Conservation (phyloP, 2,113 vertebrate species). For the Nyctereutes procyonoides region DNA sequence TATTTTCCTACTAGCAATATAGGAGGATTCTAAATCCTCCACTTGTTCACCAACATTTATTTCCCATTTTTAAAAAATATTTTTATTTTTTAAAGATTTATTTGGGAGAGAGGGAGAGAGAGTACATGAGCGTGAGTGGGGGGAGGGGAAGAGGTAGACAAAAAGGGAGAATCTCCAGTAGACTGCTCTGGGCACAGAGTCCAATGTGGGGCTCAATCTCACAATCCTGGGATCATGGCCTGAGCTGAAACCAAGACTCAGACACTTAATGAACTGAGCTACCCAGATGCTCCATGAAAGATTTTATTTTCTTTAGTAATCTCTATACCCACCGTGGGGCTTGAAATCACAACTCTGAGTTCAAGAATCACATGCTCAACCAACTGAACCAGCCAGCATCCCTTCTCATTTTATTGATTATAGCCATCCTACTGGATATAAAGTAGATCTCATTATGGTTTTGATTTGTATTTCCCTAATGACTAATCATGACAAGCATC, state of each 20-base stretch:
- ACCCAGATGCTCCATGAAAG: neutral
- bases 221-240: neutral
- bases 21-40: neutral
- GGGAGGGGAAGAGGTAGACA: neutral
- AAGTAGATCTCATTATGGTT: neutral
- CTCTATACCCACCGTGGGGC: neutral
- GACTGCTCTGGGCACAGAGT: neutral
- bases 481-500: neutral
- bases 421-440: neutral
- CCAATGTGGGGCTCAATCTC: neutral
- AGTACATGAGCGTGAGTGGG: rapidly evolving
- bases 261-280: neutral
- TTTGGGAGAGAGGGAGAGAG: neutral
- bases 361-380: neutral
- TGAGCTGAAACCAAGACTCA: neutral
- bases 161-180: neutral
- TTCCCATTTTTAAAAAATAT: neutral
- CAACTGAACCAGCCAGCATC: neutral
- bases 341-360: neutral
- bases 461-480: constrained; percentile 5
- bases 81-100: neutral
- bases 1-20: neutral
- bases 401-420: neutral
- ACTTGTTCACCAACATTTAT: neutral
- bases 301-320: neutral